Conservation (phyloP, 2,888 invertebrate genomes). For the Baccha elongata region DNA sequence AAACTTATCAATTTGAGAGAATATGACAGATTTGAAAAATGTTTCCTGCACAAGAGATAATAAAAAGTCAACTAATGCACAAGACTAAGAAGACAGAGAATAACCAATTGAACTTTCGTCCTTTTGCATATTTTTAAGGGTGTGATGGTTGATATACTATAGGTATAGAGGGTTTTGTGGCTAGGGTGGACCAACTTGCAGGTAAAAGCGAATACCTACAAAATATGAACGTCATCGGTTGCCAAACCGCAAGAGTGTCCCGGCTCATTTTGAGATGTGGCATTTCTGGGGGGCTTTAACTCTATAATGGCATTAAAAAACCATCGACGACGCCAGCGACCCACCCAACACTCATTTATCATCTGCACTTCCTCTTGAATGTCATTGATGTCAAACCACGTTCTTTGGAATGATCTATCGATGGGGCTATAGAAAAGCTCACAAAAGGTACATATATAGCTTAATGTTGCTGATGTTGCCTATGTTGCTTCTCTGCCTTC, state of each 20-base stretch:
- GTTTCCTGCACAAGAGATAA: constrained; percentile 66
- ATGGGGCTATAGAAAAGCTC: constrained; percentile 56
- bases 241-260: constrained; percentile 63
- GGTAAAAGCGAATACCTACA: constrained; percentile 7
- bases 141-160: background rate
- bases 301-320: constrained; percentile 67
- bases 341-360: constrained; percentile 65
- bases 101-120: constrained; percentile 70
- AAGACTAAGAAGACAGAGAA: constrained; percentile 25
- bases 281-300: constrained; percentile 7
- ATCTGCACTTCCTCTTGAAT: constrained; percentile 72
- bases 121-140: constrained; percentile 57
- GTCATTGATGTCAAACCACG: constrained; percentile 71
- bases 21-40: constrained; percentile 73
- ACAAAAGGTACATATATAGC: constrained; percentile 9
- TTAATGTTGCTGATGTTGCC: constrained; percentile 36
- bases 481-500: constrained; percentile 30
- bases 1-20: constrained; percentile 69
- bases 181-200: background rate
- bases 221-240: constrained; percentile 37
- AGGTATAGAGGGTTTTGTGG: background rate
- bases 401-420: constrained; percentile 69
- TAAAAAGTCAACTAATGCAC: constrained; percentile 71
- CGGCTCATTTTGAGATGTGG: constrained; percentile 32
- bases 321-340: constrained; percentile 66